These are phyloP conservation scores for Trinectes maculatus DNA, from an alignment of 2,113 vertebrate genomes.

Conservation along the genomic window DNA sequence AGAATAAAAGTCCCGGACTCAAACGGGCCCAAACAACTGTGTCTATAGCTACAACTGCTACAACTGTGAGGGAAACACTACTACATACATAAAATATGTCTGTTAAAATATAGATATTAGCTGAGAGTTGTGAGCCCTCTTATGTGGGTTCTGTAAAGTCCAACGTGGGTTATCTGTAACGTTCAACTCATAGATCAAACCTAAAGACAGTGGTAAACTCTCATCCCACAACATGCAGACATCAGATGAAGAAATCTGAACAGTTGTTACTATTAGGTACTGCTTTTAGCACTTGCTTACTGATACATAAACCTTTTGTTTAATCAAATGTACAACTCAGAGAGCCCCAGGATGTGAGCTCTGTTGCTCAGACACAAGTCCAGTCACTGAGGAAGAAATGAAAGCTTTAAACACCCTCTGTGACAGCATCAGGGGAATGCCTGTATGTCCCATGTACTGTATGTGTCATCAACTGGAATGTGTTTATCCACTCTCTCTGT, in stretches of 20 bases:
- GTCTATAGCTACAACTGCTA: conserved; percentile 20
- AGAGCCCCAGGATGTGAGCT: background rate
- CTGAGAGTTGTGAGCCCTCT: conserved; percentile 23
- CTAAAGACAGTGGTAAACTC: conserved; percentile 18
- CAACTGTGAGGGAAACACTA: conserved; percentile 14
- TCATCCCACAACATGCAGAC: conserved; percentile 3
- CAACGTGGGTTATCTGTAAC: conserved; percentile 7
- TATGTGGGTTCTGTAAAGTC: too few relatives aligned
- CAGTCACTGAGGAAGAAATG: conserved; percentile 1
- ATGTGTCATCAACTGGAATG: too few relatives aligned
- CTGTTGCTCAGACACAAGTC: background rate
- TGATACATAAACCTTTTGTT: background rate
- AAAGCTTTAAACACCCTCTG: background rate
- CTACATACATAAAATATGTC: background rate
- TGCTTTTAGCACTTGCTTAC: background rate
- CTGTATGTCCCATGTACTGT: background rate
- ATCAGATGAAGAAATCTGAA: conserved; percentile 5
- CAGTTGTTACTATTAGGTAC: background rate
- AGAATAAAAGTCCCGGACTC: background rate
- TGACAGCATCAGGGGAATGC: background rate
- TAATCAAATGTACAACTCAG: too few relatives aligned
- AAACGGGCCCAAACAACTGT: conserved; percentile 17
- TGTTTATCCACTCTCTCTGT: background rate
- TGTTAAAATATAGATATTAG: conserved; percentile 26
- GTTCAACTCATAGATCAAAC: conserved; percentile 1